Conservation (phyloP, 2,113 vertebrate species). For the Syngnathus floridae region DNA sequence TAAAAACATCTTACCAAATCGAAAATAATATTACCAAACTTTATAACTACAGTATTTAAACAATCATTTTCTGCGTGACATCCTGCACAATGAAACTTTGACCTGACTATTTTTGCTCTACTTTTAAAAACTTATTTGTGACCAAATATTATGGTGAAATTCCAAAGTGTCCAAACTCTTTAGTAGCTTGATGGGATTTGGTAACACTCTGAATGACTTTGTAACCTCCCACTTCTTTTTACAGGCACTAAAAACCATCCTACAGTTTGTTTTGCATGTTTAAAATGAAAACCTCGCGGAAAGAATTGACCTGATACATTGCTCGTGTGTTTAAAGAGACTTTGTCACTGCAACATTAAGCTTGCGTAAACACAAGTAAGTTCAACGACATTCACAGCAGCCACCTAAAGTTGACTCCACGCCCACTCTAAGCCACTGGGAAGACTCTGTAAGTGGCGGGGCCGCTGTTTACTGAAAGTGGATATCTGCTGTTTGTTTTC, state of each 20-base stretch:
- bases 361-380: slow-evolving; percentile 60
- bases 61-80: background rate
- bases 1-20: background rate
- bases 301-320: slow-evolving; percentile 34
- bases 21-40: background rate
- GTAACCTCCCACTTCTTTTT: slow-evolving; percentile 2
- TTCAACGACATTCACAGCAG: slow-evolving; percentile 63
- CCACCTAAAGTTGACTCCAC: slow-evolving; percentile 64
- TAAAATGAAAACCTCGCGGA: slow-evolving; percentile 29
- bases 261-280: slow-evolving; percentile 15
- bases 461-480: slow-evolving; percentile 65
- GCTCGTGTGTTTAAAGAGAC: slow-evolving; percentile 50
- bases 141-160: background rate
- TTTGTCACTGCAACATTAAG: slow-evolving; percentile 58
- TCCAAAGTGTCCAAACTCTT: background rate
- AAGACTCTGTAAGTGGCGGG: slow-evolving; percentile 56
- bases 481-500: slow-evolving; percentile 70
- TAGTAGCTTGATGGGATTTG: background rate
- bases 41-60: background rate
- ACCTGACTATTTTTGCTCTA: background rate
- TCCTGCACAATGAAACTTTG: background rate
- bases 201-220: background rate
- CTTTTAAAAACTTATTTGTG: background rate
- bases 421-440: slow-evolving; percentile 58
- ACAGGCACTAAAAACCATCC: slow-evolving; percentile 5